These are phyloP conservation scores for Epiblema foenella DNA, from an alignment of 2,888 invertebrate species.

Conservation along the genomic window DNA sequence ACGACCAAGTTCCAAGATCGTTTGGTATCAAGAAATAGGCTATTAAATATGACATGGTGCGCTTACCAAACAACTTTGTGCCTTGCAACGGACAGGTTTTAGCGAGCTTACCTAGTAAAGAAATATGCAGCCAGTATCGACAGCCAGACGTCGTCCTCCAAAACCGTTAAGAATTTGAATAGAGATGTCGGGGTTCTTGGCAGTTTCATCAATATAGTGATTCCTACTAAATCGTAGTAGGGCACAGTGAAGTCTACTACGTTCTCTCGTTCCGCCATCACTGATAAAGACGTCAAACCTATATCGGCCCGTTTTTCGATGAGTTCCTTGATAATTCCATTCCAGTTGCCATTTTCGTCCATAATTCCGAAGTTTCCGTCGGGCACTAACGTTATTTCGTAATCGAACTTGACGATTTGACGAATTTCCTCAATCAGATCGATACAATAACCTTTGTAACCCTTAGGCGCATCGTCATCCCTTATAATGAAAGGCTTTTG, in stretches of 20 bases:
- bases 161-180: slow-evolving; percentile 97
- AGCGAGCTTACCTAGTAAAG: slow-evolving; percentile 90
- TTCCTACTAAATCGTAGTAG: slow-evolving; percentile 98
- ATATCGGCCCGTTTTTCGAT: slow-evolving; percentile 96
- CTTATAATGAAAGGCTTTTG: slow-evolving; percentile 93
- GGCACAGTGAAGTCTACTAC: slow-evolving; percentile 99
- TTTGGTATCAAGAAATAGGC: slow-evolving; percentile 31
- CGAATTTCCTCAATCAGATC: slow-evolving; percentile 96
- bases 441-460: slow-evolving; percentile 95
- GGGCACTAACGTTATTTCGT: slow-evolving; percentile 91
- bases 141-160: slow-evolving; percentile 98
- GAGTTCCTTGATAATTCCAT: slow-evolving; percentile 92
- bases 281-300: slow-evolving; percentile 96
- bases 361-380: slow-evolving; percentile 95
- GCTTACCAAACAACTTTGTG: slow-evolving; percentile 29
- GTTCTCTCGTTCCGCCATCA: slow-evolving; percentile 98
- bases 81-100: slow-evolving; percentile 54
- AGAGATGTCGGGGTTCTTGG: slow-evolving; percentile 95
- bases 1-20: slow-evolving; percentile 35
- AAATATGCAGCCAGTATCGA: slow-evolving; percentile 98
- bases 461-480: slow-evolving; percentile 87
- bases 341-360: slow-evolving; percentile 94
- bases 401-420: slow-evolving; percentile 93
- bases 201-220: slow-evolving; percentile 97
- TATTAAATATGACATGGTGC: slow-evolving; percentile 32